A percentile compares a stretch with the other conserved stretches of the same genome.
Evolutionary conservation across 2,888 invertebrate species (phyloP).

Genomic region (Philhelius pedissequus): DNA sequence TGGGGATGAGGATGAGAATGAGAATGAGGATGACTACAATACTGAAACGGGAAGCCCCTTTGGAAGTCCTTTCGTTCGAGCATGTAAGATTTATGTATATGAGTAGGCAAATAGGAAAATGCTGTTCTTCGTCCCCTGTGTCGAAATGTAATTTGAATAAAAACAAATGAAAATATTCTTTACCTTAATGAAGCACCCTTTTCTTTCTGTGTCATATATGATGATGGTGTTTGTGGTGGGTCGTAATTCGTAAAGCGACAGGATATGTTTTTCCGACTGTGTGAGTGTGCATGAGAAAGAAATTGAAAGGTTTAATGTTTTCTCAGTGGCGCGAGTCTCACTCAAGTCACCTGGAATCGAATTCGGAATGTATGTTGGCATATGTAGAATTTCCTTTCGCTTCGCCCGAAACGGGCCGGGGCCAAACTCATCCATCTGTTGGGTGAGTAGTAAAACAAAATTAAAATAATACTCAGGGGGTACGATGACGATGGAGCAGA

Average conservation of each 20-base stretch:
- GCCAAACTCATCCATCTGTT: constrained; percentile 42
- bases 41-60: constrained; percentile 56
- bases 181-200: constrained; percentile 69
- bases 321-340: constrained; percentile 60
- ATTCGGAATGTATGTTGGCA: constrained; percentile 63
- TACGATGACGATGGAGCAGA: constrained; percentile 34
- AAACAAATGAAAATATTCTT: constrained; percentile 68
- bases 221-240: constrained; percentile 13
- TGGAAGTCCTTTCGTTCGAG: constrained; percentile 65
- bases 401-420: neutral
- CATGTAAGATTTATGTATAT: constrained; percentile 66
- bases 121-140: constrained; percentile 65
- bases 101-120: constrained; percentile 67
- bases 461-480: constrained; percentile 69
- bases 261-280: neutral
- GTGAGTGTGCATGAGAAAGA: constrained; percentile 32
- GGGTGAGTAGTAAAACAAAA: constrained; percentile 70
- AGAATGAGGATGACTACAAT: neutral
- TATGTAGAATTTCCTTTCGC: constrained; percentile 43
- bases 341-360: constrained; percentile 69
- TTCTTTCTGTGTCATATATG: constrained; percentile 29
- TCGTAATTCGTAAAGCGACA: constrained; percentile 23
- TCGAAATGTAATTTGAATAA: constrained; percentile 69
- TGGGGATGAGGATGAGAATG: constrained; percentile 17
- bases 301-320: constrained; percentile 66